Base-by-base conservation (phyloP, 2,113 vertebrate species). In the Sialia sialis region DNA sequence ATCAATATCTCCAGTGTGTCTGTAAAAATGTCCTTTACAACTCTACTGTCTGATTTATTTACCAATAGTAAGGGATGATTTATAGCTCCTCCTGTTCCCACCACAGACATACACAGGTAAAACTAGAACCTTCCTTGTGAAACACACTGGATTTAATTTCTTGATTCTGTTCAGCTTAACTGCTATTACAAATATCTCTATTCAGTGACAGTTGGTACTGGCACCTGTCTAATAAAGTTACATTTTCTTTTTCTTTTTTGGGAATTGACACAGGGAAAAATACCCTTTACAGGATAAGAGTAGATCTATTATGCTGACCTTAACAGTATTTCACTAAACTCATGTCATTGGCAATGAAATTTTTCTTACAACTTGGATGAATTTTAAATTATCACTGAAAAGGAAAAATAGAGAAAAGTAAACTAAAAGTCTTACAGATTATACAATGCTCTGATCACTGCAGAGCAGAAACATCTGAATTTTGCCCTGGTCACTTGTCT, bases 211-310 rank as follows among this genome's bases (percentile, higher is more conserved):
- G 69, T 66, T 73, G 38, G 80, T 88, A 48, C 51, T 74, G 48
- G 30, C 26, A 91, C 34, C 84, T 89, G 67, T 75, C 48, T 83
- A 69, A 55, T 72, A 34, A 81, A 83, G 54, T 86, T 79, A 84
- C 67, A 44, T 89, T 85, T 88, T 96, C 16, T 94, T 90, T 95
- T 90, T 78, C 39, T 95, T 36, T 88, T 91, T 44, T 82, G 77
- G 60, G 58, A 88, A 79, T 60, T 93, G 76, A 72, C 48, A 82
- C 14, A 64, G 29, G 16, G 4, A 8, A 36, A 69, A 70, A 29
- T 55, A 0, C 0, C 2, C 56, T 95, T 95, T 79, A 89, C 73
- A 95, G 39, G 41, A 9, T 70, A 93, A 94, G 12, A 92, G 44
- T 54, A 81, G 58, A 89, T 56, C 55, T 78, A 41, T 75, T 94